phyloP scores from a whole-genome alignment of 2,113 vertebrate species.

The Corythoichthys haematopterus region DNA sequence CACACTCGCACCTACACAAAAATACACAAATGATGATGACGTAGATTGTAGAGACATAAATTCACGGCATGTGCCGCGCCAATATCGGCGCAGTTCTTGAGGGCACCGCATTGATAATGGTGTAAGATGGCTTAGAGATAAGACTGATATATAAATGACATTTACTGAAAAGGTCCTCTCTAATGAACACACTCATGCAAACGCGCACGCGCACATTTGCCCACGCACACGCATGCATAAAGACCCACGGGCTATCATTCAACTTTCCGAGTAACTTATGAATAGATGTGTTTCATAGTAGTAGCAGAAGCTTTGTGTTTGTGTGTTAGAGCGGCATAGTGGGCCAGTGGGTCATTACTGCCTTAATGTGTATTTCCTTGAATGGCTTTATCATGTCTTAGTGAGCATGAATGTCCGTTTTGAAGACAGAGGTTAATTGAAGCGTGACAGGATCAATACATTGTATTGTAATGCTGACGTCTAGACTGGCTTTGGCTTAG shows the following conservation, averaged over 20 bases:
- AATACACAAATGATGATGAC: constrained; percentile 40
- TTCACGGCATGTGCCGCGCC: constrained; percentile 14
- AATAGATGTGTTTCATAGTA: constrained; percentile 22
- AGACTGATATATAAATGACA: constrained; percentile 65
- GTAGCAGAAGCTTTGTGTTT: constrained; percentile 9
- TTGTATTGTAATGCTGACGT: constrained; percentile 44
- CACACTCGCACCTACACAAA: constrained; percentile 6
- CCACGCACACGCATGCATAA: constrained; percentile 16
- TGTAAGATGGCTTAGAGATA: constrained; percentile 53
- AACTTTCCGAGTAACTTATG: constrained; percentile 34
- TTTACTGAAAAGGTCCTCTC: constrained; percentile 61
- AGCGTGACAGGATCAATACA: constrained; percentile 48
- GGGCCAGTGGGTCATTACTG: constrained; percentile 37
- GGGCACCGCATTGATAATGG: constrained; percentile 49
- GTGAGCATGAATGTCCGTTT: constrained; percentile 41
- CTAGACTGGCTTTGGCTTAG: constrained; percentile 48
- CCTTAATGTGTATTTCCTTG: constrained; percentile 32
- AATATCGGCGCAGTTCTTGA: constrained; percentile 34
- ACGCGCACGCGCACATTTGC: constrained; percentile 10
- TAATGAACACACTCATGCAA: constrained; percentile 43
- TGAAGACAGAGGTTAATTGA: constrained; percentile 46
- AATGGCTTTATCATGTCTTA: constrained; percentile 32
- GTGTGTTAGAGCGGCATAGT: constrained; percentile 2
- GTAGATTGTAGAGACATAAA: constrained; percentile 32
- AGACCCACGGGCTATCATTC: constrained; percentile 37